Conservation (phyloP, 2,113 vertebrate species). For the Ciconia maguari region DNA sequence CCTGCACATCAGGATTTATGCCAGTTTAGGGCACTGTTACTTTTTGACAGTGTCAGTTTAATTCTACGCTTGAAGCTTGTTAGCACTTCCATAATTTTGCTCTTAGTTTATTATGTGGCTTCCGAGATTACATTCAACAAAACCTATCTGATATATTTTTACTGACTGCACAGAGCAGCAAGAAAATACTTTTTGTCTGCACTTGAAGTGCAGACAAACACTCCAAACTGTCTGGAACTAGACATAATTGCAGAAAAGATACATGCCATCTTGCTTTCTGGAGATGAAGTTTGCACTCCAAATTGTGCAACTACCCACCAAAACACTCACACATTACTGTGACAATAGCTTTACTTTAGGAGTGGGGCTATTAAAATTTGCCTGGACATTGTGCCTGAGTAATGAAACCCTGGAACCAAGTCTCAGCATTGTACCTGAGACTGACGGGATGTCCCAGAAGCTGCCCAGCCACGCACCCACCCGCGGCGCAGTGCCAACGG, state of each 20-base stretch:
- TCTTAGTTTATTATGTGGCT: background rate
- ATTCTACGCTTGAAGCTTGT: background rate
- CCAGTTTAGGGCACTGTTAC: background rate
- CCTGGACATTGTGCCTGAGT: background rate
- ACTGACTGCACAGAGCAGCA: background rate
- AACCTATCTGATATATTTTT: background rate
- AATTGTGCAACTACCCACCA: background rate
- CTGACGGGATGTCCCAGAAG: background rate
- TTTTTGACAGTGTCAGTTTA: background rate
- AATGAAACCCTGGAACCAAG: background rate
- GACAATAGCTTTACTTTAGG: background rate
- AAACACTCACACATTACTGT: background rate
- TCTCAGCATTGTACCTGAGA: background rate
- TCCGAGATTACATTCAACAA: background rate
- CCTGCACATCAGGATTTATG: background rate
- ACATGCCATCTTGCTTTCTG: accelerated
- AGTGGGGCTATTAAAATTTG: background rate
- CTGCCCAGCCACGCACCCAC: background rate
- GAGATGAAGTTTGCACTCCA: background rate
- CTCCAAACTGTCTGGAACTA: background rate
- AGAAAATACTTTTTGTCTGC: background rate
- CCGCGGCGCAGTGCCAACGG: accelerated
- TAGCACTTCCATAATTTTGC: background rate
- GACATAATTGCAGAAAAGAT: background rate
- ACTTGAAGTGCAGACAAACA: background rate